Evolutionary conservation across 2,113 vertebrate species (phyloP).

Genomic region (Lamprologus callipterus): DNA sequence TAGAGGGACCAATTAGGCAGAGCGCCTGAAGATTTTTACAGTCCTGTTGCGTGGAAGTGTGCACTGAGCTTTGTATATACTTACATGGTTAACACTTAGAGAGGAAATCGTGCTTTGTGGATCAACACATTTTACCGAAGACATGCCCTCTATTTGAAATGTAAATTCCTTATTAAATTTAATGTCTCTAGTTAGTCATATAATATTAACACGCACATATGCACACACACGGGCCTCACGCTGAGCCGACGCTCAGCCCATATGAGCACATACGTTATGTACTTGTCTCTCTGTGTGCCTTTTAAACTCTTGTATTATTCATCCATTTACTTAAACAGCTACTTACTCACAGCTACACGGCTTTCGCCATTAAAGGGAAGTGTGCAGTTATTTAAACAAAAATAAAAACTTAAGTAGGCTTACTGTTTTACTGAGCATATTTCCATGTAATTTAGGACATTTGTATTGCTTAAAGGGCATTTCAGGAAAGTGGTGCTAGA

Average conservation of each 20-base stretch:
- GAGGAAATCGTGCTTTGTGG: conserved; percentile 29
- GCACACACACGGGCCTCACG: background rate
- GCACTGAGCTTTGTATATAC: conserved; percentile 21
- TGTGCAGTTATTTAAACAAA: background rate
- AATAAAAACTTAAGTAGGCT: background rate
- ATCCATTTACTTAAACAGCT: conserved; percentile 50
- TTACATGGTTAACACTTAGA: conserved; percentile 16
- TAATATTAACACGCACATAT: background rate
- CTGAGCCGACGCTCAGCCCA: background rate
- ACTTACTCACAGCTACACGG: conserved; percentile 1
- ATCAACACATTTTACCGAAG: conserved; percentile 48
- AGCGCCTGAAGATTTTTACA: conserved; percentile 58
- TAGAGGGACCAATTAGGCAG: conserved; percentile 78
- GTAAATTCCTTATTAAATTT: conserved; percentile 52
- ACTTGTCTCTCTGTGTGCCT: conserved; percentile 33
- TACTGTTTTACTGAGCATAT: background rate
- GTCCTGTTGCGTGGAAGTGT: conserved; percentile 11
- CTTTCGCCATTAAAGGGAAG: conserved; percentile 13
- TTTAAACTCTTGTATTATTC: conserved; percentile 37
- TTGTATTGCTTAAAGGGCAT: background rate
- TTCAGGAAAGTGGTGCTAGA: background rate
- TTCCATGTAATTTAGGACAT: conserved; percentile 24
- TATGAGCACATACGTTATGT: background rate
- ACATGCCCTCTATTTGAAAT: conserved; percentile 30
- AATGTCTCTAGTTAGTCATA: conserved; percentile 24